Evolutionary conservation across 2,888 invertebrate species (phyloP).

Genomic region (Drosophila prolongata): DNA sequence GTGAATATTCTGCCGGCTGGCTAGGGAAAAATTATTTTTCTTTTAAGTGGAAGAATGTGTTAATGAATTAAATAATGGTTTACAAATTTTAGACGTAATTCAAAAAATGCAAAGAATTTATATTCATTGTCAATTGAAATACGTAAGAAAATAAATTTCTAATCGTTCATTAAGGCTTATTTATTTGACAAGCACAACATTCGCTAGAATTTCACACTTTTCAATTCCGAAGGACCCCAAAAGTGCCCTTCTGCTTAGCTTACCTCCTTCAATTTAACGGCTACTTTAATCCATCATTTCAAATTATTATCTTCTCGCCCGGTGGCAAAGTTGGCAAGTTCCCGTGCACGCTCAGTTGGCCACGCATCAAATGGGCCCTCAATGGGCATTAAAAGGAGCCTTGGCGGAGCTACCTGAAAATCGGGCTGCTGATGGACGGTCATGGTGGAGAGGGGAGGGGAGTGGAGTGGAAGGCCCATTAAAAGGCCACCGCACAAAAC

Average conservation of each 20-base stretch:
- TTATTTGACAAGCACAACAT: background rate
- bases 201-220: background rate
- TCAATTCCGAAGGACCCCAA: background rate
- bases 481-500: slow-evolving; percentile 69
- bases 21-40: too few species aligned
- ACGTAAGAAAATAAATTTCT: too few species aligned
- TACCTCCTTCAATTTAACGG: slow-evolving; percentile 68
- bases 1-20: too few species aligned
- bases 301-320: slow-evolving; percentile 57
- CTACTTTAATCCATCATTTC: slow-evolving; percentile 77
- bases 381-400: slow-evolving; percentile 64
- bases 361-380: slow-evolving; percentile 76
- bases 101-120: too few species aligned
- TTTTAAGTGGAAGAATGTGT: too few species aligned
- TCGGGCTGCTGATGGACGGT: slow-evolving; percentile 4
- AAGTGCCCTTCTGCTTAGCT: slow-evolving; percentile 24
- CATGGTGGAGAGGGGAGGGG: background rate
- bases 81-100: too few species aligned
- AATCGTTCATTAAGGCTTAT: too few species aligned
- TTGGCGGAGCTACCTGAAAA: slow-evolving; percentile 23
- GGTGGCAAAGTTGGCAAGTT: slow-evolving; percentile 53
- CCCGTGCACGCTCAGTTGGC: slow-evolving; percentile 60
- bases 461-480: slow-evolving; percentile 49
- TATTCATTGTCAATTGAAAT: too few species aligned
- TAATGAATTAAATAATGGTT: too few species aligned